phyloP scores from a whole-genome alignment of 2,113 vertebrate genomes.

The Callorhinus ursinus region DNA sequence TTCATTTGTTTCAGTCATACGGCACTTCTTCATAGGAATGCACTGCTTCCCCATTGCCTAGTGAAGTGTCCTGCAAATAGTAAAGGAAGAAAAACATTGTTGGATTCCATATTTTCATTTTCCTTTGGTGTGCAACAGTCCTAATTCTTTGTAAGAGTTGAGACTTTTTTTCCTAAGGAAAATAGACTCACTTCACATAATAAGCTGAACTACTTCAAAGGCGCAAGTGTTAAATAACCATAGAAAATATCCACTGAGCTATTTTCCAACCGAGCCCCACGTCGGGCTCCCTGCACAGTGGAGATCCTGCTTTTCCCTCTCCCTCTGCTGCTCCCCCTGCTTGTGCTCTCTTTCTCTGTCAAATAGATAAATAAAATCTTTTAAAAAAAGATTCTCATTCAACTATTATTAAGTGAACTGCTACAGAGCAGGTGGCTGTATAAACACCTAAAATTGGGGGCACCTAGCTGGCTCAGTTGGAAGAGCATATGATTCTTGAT shows the following conservation, averaged over 20 bases:
- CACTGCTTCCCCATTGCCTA: background rate
- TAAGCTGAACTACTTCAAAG: background rate
- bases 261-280: background rate
- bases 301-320: no score
- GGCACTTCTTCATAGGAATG: background rate
- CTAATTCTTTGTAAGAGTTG: background rate
- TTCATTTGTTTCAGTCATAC: background rate
- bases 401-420: background rate
- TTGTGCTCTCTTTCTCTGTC: no score
- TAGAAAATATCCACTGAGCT: background rate
- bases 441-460: background rate
- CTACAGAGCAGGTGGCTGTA: background rate
- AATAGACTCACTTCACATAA: background rate
- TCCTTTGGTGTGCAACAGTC: background rate
- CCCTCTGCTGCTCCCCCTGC: no score
- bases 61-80: background rate
- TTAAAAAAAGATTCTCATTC: background rate
- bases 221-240: background rate
- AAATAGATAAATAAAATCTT: no score
- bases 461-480: background rate
- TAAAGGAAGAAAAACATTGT: background rate
- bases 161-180: background rate
- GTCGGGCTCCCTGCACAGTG: no score
- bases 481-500: background rate
- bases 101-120: conserved; percentile 18